phyloP scores from a whole-genome alignment of 2,113 vertebrate species.

The Callocephalon fimbriatum region DNA sequence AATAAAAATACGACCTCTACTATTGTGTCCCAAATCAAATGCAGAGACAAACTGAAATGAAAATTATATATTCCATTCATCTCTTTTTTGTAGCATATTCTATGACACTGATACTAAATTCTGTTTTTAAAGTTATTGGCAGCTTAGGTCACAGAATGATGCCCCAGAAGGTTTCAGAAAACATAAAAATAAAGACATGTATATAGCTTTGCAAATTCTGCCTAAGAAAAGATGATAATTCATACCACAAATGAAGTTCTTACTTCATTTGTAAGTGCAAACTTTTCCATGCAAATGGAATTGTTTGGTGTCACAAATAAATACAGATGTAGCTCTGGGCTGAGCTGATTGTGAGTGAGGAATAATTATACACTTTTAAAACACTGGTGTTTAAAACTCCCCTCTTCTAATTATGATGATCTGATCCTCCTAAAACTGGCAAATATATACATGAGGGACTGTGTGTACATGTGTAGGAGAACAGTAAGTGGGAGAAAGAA shows the following conservation, averaged over 20 bases:
- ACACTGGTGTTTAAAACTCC: background rate
- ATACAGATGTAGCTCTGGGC: background rate
- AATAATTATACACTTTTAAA: background rate
- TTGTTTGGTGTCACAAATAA: background rate
- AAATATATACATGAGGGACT: background rate
- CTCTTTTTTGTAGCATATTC: background rate
- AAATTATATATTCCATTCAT: background rate
- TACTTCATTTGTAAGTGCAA: background rate
- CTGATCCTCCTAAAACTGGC: background rate
- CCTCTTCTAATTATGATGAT: background rate
- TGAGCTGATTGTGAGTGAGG: background rate
- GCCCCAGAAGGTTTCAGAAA: background rate
- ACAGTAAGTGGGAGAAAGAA: constrained; percentile 22
- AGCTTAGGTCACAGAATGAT: background rate
- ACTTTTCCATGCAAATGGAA: background rate
- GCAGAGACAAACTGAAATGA: background rate
- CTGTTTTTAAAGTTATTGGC: background rate
- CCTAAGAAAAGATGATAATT: background rate
- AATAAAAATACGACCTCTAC: background rate
- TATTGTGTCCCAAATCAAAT: background rate
- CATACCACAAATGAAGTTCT: background rate
- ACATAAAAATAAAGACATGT: background rate
- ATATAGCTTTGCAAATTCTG: background rate
- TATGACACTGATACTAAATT: background rate
- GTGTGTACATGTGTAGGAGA: background rate